Conservation (phyloP, 2,113 vertebrate genomes). For the Phoxinus phoxinus region DNA sequence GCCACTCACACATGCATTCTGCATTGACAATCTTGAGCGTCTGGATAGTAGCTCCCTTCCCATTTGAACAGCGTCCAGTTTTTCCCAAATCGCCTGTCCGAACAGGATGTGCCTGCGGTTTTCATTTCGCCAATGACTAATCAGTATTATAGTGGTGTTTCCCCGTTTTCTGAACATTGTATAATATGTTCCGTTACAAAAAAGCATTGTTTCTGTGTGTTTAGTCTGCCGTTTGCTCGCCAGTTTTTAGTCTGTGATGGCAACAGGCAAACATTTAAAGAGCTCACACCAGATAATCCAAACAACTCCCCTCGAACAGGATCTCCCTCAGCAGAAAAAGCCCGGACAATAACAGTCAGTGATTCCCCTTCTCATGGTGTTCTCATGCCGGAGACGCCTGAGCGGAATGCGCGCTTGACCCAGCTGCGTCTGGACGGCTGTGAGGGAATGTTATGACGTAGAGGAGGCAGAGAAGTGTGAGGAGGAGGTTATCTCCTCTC, state of each 20-base stretch:
- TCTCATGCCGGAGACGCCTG: conserved; percentile 57
- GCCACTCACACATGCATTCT: background rate
- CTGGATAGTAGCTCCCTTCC: conserved; percentile 5
- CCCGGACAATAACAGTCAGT: conserved; percentile 41
- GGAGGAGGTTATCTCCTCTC: conserved; percentile 74
- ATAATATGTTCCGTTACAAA: conserved; percentile 23
- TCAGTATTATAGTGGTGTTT: conserved; percentile 60
- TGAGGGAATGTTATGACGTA: conserved; percentile 49
- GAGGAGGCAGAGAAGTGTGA: conserved; percentile 16
- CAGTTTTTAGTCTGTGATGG: conserved; percentile 53
- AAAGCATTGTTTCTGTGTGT: conserved; percentile 22
- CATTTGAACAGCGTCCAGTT: conserved; percentile 43
- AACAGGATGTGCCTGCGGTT: conserved; percentile 59
- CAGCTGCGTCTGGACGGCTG: conserved; percentile 60
- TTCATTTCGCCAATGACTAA: background rate
- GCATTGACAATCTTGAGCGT: background rate
- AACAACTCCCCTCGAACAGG: conserved; percentile 54
- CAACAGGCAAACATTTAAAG: conserved; percentile 60
- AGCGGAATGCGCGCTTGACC: conserved; percentile 52
- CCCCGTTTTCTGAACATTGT: conserved; percentile 62
- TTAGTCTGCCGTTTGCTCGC: conserved; percentile 44
- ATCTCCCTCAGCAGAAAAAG: conserved; percentile 50
- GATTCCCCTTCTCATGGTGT: conserved; percentile 62
- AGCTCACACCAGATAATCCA: conserved; percentile 55
- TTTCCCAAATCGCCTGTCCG: conserved; percentile 57